Evolutionary conservation across 2,888 invertebrate species (phyloP).

Genomic region (Diarsia brunnea): DNA sequence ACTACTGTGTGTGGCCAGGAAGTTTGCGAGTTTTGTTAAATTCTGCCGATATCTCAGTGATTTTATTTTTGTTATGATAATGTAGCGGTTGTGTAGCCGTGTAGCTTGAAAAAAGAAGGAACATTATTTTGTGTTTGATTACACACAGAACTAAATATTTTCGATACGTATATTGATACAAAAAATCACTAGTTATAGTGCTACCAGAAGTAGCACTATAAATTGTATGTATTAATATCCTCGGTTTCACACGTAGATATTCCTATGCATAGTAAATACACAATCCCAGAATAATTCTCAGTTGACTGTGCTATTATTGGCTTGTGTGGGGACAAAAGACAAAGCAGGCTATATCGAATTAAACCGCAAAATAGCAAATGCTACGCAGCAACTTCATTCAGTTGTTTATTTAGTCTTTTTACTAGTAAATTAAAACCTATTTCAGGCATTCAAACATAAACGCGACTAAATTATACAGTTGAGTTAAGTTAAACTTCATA

Average conservation of each 20-base stretch:
- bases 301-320: background rate
- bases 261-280: background rate
- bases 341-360: background rate
- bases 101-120: background rate
- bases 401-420: background rate
- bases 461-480: background rate
- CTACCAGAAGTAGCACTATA: background rate
- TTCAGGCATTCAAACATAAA: background rate
- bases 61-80: background rate
- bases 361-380: background rate
- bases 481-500: background rate
- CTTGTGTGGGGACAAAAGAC: background rate
- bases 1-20: conserved; percentile 53
- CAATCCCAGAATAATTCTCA: background rate
- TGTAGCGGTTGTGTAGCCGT: background rate
- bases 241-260: background rate
- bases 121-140: background rate
- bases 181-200: background rate
- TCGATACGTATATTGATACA: background rate
- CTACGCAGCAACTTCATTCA: background rate
- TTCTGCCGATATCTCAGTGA: background rate
- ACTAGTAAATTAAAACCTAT: background rate
- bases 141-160: background rate
- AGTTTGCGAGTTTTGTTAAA: conserved; percentile 8
- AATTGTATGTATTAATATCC: background rate